Base-by-base conservation (phyloP, 2,888 invertebrate species). In the Melinopterus prodromus region DNA sequence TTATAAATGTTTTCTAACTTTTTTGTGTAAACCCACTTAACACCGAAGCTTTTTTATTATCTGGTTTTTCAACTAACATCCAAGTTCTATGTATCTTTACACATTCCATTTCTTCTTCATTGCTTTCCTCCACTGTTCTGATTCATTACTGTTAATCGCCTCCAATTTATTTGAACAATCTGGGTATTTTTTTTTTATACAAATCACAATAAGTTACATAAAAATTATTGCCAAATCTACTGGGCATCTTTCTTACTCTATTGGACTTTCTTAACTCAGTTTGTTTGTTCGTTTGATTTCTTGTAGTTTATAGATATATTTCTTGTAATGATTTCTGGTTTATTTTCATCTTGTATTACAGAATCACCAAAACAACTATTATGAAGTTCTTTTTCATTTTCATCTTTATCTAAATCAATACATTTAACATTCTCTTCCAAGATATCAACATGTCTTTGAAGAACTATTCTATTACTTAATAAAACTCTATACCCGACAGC, bases 11-110 rank as follows among this genome's bases (percentile, higher is more conserved):
- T 16, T n/a, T 80, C 74, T 76, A 26, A 70, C 35, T 83, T 83
- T 53, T 78, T 77, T 79, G 69, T 80, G 77, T 81, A 82, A 35
- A 83, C 80, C 81, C 82, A 83, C 71, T 80, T 82, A 14, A 82
- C 70, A 79, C 80, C 79, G 15, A 81, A 16, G 38, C 38, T 72
- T 81, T 82, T 78, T 81, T 80, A 71, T 80, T 72, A 53, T 80
- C 38, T 79, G 81, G 81, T 70, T 72, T 82, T 71, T 80, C 78
- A 26, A n/a, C n/a, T n/a, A n/a, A n/a, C n/a, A n/a, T n/a, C n/a
- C n/a, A n/a, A n/a, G n/a, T n/a, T n/a, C n/a, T n/a, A n/a, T n/a
- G n/a, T n/a, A n/a, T n/a, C n/a, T n/a, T n/a, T n/a, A n/a, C n/a
- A n/a, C n/a, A n/a, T n/a, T n/a, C n/a, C n/a, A n/a, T n/a, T n/a